Evolutionary conservation across 1,140 invertebrate genomes (phyloP).

Genomic region (Globodera ellingtonae): DNA sequence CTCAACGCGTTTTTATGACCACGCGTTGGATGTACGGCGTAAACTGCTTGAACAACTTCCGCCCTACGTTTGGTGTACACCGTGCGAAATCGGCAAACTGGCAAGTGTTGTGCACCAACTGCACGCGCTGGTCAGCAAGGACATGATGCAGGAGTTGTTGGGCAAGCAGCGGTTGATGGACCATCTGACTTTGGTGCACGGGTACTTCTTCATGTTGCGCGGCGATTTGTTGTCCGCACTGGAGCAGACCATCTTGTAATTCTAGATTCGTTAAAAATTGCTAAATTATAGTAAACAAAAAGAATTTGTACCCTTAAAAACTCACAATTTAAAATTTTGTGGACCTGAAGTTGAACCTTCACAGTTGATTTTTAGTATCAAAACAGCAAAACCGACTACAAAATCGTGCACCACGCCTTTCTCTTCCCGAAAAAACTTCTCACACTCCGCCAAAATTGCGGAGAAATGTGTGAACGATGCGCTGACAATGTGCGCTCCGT

Average conservation of each 20-base stretch:
- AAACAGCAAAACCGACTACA: not conserved
- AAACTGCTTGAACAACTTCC: not conserved
- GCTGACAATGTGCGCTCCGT: slow-evolving; percentile 1
- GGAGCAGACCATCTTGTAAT: slow-evolving; percentile 8
- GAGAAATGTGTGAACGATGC: slow-evolving; percentile 17
- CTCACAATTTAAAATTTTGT: too few species aligned
- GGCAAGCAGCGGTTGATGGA: slow-evolving; percentile 17
- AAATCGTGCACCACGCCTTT: not conserved
- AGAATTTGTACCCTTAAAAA: too few species aligned
- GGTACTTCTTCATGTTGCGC: slow-evolving; percentile 27
- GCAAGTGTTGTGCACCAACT: not conserved
- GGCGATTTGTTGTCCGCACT: slow-evolving; percentile 22
- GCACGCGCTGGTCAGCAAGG: slow-evolving; percentile 5
- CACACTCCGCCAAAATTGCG: slow-evolving; percentile 1
- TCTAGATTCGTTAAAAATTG: too few species aligned
- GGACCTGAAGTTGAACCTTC: too few species aligned
- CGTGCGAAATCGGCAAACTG: not conserved
- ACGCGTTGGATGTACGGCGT: not conserved
- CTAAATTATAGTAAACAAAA: too few species aligned
- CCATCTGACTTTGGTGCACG: slow-evolving; percentile 16
- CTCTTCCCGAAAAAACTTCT: not conserved
- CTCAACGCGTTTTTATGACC: slow-evolving; percentile 14
- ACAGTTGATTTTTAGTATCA: not conserved
- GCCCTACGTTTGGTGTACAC: not conserved
- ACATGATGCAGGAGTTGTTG: slow-evolving; percentile 12